Conservation (phyloP, 2,888 invertebrate species). For the Drosophila histrio region DNA sequence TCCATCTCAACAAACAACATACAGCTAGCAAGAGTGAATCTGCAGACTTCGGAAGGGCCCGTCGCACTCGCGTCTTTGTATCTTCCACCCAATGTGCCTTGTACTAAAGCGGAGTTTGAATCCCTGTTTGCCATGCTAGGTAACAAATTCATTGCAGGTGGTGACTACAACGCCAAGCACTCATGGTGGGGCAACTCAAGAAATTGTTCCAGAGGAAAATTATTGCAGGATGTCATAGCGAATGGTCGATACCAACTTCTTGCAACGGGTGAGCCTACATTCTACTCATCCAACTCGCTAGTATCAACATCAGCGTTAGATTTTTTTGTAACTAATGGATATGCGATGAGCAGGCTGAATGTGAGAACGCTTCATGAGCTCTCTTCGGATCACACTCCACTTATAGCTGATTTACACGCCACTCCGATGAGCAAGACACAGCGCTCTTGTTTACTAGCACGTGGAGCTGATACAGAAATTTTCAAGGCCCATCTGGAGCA, state of each 20-base stretch:
- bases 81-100: background rate
- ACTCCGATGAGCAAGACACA: background rate
- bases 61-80: background rate
- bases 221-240: background rate
- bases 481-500: no score
- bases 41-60: background rate
- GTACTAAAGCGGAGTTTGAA: background rate
- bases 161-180: background rate
- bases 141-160: background rate
- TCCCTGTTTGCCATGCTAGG: background rate
- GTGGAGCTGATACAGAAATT: no score
- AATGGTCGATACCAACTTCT: background rate
- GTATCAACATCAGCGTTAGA: slow-evolving; percentile 8
- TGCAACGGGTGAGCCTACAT: background rate
- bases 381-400: slow-evolving; percentile 8
- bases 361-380: background rate
- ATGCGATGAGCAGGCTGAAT: background rate
- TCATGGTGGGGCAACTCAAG: background rate
- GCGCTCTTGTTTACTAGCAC: no score
- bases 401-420: background rate
- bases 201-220: background rate
- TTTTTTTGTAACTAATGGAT: slow-evolving; percentile 7
- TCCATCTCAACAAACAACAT: background rate
- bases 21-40: background rate
- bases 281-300: background rate